Evolutionary conservation across 2,888 invertebrate genomes (phyloP), one percentile per base, ranked within the genome.

Genomic region (Labia minor): DNA sequence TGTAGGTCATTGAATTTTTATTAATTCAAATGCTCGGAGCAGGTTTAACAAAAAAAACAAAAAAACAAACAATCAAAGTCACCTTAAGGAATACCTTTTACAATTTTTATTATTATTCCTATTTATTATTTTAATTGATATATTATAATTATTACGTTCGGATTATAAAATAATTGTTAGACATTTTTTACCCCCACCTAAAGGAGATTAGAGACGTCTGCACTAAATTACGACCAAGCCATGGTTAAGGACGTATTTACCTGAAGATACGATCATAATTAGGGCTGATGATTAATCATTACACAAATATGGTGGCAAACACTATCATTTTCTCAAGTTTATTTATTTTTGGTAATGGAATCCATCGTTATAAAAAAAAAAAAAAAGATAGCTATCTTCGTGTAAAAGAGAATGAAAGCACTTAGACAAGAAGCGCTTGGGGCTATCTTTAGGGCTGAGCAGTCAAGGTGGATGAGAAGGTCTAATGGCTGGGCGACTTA

Each of bases 261-360:
- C 49, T 16, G 8, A 49, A 49, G 49, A 49, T 49, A 49, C n/a
- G 6, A 49, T 49, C 49, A 49, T 49, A 49, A 49, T 49, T 49
- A 49, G 49, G 49, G 49, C 49, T 49, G 49, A 49, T 49, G 49
- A 49, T 49, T 49, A 49, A 49, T 49, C 49, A 49, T 49, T 49
- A 49, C 49, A 49, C 16, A 49, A 49, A 49, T 49, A 49, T 49
- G 49, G 49, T 49, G 49, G 49, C 49, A 49, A 49, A 49, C 49
- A 49, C 49, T 49, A 49, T 49, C 49, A 49, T 49, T 49, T 49
- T 49, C 49, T 49, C 16, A 49, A 49, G 49, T 49, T 49, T 49
- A 49, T 49, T 49, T 49, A 49, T 49, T 49, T 49, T 49, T 49
- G 49, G 49, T 49, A 49, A 49, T 49, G 49, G 49, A 49, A 49